Conservation (phyloP, 2,113 vertebrate species). For the Phalacrocorax pelagicus region DNA sequence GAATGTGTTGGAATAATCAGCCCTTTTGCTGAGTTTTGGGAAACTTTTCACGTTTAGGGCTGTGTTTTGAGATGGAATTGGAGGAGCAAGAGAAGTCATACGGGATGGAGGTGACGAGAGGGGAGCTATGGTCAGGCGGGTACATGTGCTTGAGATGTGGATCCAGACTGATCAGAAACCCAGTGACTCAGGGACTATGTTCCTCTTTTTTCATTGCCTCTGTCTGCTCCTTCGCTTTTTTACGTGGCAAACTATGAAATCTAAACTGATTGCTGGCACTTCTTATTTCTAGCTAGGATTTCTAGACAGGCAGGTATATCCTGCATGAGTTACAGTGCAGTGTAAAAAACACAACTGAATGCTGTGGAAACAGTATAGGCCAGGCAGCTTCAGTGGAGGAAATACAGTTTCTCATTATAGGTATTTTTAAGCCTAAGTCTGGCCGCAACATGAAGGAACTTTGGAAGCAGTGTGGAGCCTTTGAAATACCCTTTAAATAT, state of each 20-base stretch:
- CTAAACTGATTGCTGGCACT: background rate
- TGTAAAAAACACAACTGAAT: background rate
- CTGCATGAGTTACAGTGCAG: background rate
- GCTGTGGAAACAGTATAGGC: background rate
- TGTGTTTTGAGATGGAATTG: background rate
- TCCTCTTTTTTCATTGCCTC: background rate
- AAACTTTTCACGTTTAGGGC: background rate
- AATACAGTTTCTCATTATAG: background rate
- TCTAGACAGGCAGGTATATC: background rate
- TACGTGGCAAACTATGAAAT: background rate
- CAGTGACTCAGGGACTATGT: background rate
- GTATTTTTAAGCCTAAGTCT: conserved; percentile 15
- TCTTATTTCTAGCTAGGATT: background rate
- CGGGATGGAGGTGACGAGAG: background rate
- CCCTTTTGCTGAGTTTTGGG: background rate
- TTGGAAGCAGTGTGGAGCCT: background rate
- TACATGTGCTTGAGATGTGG: background rate
- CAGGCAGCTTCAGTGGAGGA: background rate
- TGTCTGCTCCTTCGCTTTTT: background rate
- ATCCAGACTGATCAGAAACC: background rate
- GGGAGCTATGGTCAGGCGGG: background rate
- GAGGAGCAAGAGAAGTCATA: background rate
- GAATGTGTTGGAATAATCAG: background rate
- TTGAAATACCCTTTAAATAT: background rate
- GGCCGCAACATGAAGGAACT: background rate